Percentiles rank a stretch among this genome's conserved stretches.
phyloP scores from a whole-genome alignment of 2,113 vertebrate species.

The Serilophus lunatus region DNA sequence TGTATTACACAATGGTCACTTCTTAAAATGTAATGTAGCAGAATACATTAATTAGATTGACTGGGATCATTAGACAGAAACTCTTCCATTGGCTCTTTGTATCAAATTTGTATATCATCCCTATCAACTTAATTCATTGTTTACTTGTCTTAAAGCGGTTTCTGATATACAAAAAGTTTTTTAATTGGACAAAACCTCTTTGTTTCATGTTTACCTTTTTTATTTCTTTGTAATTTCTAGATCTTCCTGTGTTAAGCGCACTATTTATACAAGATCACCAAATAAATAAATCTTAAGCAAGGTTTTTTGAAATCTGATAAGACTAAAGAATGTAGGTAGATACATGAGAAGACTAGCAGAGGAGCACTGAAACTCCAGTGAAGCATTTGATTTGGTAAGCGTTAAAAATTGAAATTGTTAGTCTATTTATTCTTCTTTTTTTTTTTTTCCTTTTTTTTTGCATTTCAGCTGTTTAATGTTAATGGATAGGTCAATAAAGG shows the following conservation, averaged over 20 bases:
- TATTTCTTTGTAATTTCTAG: not conserved
- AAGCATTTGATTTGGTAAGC: not conserved
- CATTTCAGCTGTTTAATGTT: constrained; percentile 29
- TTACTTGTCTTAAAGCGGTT: constrained; percentile 15
- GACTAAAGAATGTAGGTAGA: not conserved
- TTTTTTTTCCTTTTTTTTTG: not conserved
- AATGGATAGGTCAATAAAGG: constrained; percentile 8
- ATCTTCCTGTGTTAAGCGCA: not conserved
- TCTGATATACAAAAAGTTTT: not conserved
- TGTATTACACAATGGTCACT: constrained; percentile 89
- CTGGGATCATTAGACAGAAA: constrained; percentile 85
- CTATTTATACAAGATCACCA: not conserved
- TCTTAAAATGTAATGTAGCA: constrained; percentile 91
- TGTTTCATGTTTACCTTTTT: not conserved
- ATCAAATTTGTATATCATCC: constrained; percentile 73
- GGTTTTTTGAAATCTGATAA: not conserved
- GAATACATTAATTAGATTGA: constrained; percentile 90
- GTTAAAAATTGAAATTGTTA: not conserved
- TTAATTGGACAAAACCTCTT: not conserved
- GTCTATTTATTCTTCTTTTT: too few relatives aligned
- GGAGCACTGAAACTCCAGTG: accelerated
- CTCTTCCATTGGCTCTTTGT: constrained; percentile 60
- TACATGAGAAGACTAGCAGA: not conserved
- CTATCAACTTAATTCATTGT: constrained; percentile 41
- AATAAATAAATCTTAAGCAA: not conserved